A percentile compares a stretch with the other conserved stretches of the same genome.
phyloP scores from a whole-genome alignment of 2,888 invertebrate genomes.

The Scaptomyza polygonia region DNA sequence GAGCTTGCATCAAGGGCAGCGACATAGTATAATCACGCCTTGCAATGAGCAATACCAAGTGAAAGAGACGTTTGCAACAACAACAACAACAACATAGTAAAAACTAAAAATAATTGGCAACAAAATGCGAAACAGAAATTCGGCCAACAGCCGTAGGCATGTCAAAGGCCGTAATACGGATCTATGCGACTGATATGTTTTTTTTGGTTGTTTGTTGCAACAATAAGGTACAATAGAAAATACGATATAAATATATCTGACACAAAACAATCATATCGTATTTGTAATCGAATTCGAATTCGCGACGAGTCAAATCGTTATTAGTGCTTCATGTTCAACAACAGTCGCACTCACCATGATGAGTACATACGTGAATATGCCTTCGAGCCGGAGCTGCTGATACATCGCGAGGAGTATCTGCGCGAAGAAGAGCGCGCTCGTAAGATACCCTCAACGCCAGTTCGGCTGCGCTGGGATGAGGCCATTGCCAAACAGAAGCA shows the following conservation, averaged over 20 bases:
- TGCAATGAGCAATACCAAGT: slow-evolving; percentile 48
- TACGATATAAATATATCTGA: slow-evolving; percentile 12
- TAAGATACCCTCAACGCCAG: slow-evolving; percentile 62
- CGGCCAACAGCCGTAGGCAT: slow-evolving; percentile 72
- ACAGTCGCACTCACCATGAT: slow-evolving; percentile 76
- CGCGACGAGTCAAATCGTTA: slow-evolving; percentile 40
- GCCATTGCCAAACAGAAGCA: slow-evolving; percentile 71
- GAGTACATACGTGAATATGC: slow-evolving; percentile 83
- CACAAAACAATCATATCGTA: slow-evolving; percentile 23
- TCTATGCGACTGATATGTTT: slow-evolving; percentile 59
- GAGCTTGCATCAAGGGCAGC: slow-evolving; percentile 64
- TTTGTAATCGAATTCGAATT: slow-evolving; percentile 13
- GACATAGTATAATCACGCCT: slow-evolving; percentile 67
- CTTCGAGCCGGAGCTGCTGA: slow-evolving; percentile 83
- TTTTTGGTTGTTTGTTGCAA: background rate
- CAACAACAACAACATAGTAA: slow-evolving; percentile 36
- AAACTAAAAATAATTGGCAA: slow-evolving; percentile 77
- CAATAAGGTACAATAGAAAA: slow-evolving; percentile 8
- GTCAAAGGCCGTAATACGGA: slow-evolving; percentile 74
- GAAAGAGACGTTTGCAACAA: slow-evolving; percentile 17
- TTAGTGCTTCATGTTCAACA: slow-evolving; percentile 80
- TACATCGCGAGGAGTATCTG: slow-evolving; percentile 81
- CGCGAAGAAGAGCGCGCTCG: slow-evolving; percentile 65
- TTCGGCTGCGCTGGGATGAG: slow-evolving; percentile 71
- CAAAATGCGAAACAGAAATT: slow-evolving; percentile 74